Evolutionary conservation across 2,113 vertebrate species (phyloP).

Genomic region (Zapus hudsonius): DNA sequence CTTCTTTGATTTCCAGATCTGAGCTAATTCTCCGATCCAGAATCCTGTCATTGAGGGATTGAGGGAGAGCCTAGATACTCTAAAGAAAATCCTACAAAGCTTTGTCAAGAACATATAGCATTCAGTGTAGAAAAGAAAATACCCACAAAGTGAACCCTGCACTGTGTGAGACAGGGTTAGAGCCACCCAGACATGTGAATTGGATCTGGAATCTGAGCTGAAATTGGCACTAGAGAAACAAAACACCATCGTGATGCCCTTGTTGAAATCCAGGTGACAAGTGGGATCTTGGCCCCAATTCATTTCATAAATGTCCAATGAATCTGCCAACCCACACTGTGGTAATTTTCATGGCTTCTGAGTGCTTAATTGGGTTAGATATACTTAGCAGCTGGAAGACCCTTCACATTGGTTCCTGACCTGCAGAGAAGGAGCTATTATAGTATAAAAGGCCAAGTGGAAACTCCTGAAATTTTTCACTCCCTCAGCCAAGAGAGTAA

Average conservation of each 20-base stretch:
- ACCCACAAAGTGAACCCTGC: fast-evolving
- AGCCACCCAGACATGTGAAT: background rate
- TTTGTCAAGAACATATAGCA: background rate
- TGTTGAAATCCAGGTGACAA: constrained; percentile 45
- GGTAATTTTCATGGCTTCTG: constrained; percentile 51
- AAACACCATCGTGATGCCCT: background rate
- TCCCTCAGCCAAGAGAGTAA: constrained; percentile 15
- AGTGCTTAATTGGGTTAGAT: constrained; percentile 66
- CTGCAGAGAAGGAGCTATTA: constrained; percentile 16
- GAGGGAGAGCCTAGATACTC: background rate
- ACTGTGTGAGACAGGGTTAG: background rate
- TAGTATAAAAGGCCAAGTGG: constrained; percentile 42
- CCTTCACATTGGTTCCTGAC: constrained; percentile 25
- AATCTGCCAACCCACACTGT: constrained; percentile 47
- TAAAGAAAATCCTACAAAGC: background rate
- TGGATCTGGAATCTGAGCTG: background rate
- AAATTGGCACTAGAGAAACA: background rate
- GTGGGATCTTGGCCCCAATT: background rate
- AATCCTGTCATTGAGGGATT: background rate
- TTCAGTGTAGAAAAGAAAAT: background rate
- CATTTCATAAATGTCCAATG: constrained; percentile 25
- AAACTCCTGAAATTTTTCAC: constrained; percentile 1
- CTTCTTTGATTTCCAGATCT: background rate
- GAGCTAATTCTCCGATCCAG: background rate
- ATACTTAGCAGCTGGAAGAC: constrained; percentile 62